Evolutionary conservation across 2,888 invertebrate genomes (phyloP).

Genomic region (Polia nebulosa): DNA sequence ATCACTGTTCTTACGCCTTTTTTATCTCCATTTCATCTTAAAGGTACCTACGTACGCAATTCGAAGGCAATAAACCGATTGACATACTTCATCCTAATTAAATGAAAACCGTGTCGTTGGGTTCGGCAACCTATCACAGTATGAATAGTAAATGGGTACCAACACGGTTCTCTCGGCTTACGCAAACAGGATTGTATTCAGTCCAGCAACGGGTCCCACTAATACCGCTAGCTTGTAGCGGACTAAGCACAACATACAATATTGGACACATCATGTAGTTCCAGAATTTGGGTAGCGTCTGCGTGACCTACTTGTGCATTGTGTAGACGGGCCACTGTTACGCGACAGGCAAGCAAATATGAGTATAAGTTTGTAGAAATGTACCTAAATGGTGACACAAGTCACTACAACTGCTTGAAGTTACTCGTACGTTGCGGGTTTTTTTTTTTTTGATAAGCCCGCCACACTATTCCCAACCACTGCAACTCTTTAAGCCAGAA

Average conservation of each 20-base stretch:
- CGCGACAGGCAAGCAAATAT: neutral
- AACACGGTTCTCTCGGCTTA: neutral
- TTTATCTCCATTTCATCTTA: no score
- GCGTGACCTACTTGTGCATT: slow-evolving; percentile 52
- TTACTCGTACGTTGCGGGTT: no score
- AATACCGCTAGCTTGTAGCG: slow-evolving; percentile 23
- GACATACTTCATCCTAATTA: slow-evolving; percentile 22
- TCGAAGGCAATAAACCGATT: neutral
- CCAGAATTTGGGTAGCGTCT: slow-evolving; percentile 33
- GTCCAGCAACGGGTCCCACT: neutral
- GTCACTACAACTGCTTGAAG: neutral
- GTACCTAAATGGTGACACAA: no score
- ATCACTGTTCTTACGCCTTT: no score
- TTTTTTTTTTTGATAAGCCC: no score
- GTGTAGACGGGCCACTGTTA: neutral
- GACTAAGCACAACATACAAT: slow-evolving; percentile 44
- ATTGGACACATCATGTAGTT: slow-evolving; percentile 36
- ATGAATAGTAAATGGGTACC: slow-evolving; percentile 8
- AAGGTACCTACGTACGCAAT: neutral
- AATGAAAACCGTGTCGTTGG: neutral
- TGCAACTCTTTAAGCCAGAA: no score
- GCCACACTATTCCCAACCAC: no score
- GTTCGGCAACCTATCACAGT: slow-evolving; percentile 4
- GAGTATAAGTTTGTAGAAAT: neutral
- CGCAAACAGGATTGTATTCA: slow-evolving; percentile 21